Evolutionary conservation across 2,797 vertebrate species (phyloP), one percentile per base, ranked within the genome.

Genomic region (Enteromius viviparus): DNA sequence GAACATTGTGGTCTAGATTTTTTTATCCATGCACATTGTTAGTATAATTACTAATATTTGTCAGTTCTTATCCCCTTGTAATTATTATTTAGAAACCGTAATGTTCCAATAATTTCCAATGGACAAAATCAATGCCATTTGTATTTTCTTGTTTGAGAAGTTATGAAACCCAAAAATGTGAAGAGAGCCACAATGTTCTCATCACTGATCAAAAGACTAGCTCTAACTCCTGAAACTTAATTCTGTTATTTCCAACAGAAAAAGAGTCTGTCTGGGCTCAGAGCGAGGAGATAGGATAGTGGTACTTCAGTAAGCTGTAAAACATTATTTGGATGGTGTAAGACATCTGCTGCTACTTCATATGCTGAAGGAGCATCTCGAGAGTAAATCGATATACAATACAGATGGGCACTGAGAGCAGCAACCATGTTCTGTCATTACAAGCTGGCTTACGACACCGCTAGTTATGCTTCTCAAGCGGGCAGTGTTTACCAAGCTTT

Each of bases 301-400:
- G 19, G 60, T 19, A 69, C 62, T 76, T 66, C 49, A 68, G 62
- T 66, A 42, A 82, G 62, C 49, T 68, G 72, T 76, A 68, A 82
- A 69, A 45, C 81, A 82, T 76, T 68, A 76, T 58, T 76, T 58
- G 72, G 47, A 55, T 65, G 62, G 81, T 68, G 72, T 76, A 29
- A 84, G 66, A 74, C 66, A 84, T 65, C 42, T 72, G 66, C 64
- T 68, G 62, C 64, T 69, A 55, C 71, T 84, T 74, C 87, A 69
- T 12, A 83, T 85, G 85, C 82, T 85, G 29, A 86, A 80, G 53
- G 51, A 84, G 74, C 89, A 91, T 91, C 91, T 92, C 80, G 89
- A 92, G 86, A 80, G 76, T 80, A n/a, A 26, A 89, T 74, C 83
- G 40, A 74, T 80, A 34, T 21, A 53, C 49, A 58, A 76, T 55